Evolutionary conservation across 2,797 vertebrate genomes (phyloP).

Genomic region (Sebastes itinus): DNA sequence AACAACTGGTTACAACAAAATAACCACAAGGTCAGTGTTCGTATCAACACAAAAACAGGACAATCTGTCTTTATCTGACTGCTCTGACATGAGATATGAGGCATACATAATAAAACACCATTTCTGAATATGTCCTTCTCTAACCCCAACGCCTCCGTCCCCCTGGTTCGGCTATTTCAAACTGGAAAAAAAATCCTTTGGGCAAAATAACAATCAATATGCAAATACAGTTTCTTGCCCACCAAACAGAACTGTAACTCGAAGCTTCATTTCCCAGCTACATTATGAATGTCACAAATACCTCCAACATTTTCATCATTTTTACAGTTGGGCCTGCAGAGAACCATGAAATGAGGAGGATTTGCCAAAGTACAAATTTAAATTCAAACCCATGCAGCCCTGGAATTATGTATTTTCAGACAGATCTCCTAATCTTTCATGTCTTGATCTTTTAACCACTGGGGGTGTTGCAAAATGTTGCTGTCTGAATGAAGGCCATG

Average conservation of each 20-base stretch:
- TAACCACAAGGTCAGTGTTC: constrained; percentile 5
- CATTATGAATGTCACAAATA: constrained; percentile 19
- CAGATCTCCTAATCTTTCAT: constrained; percentile 25
- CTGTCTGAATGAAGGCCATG: not conserved
- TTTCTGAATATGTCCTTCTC: not conserved
- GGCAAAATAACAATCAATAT: constrained; percentile 34
- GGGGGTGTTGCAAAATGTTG: not conserved
- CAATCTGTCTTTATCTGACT: constrained; percentile 6
- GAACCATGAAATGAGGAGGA: constrained; percentile 12
- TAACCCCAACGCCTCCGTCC: not conserved
- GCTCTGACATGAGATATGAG: constrained; percentile 6
- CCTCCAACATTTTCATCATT: constrained; percentile 18
- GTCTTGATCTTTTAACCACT: constrained; percentile 21
- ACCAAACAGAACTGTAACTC: constrained; percentile 3
- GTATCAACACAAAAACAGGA: not conserved
- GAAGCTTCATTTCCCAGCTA: constrained; percentile 11
- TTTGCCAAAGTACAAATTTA: constrained; percentile 11
- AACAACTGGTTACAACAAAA: not conserved
- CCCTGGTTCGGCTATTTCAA: not conserved
- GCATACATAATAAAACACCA: not conserved
- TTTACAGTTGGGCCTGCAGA: not conserved
- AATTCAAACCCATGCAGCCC: constrained; percentile 11
- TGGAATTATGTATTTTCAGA: constrained; percentile 15
- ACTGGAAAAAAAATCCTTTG: not conserved
- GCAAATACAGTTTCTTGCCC: constrained; percentile 26